Evolutionary conservation across 2,113 vertebrate genomes (phyloP).

Genomic region (Chunga burmeisteri): DNA sequence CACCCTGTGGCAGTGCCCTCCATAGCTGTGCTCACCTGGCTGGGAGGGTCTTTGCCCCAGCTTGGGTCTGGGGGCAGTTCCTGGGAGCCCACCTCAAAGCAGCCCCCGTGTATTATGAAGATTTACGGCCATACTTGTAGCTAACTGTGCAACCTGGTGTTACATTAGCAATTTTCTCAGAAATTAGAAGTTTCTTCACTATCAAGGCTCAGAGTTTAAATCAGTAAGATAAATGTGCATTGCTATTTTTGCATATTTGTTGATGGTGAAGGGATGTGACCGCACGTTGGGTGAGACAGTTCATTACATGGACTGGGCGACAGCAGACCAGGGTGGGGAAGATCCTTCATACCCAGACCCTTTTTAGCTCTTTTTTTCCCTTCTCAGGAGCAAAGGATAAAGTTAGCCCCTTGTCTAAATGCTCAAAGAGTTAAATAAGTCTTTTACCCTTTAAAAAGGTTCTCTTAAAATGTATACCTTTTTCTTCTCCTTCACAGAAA

Average conservation of each 20-base stretch:
- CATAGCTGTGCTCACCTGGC: not conserved
- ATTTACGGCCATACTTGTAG: not conserved
- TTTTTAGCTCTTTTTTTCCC: not conserved
- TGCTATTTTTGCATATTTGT: not conserved
- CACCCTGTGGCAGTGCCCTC: rapidly evolving
- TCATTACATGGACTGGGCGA: not conserved
- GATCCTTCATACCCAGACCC: not conserved
- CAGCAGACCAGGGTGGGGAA: not conserved
- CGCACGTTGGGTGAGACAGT: not conserved
- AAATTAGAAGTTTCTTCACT: not conserved
- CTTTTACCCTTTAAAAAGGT: not conserved
- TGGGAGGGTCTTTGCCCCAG: not conserved
- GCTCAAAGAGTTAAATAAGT: not conserved
- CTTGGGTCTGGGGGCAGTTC: not conserved
- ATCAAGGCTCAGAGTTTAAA: not conserved
- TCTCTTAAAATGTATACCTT: not conserved
- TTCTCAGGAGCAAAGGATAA: not conserved
- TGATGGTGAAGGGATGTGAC: not conserved
- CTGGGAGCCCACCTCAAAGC: not conserved
- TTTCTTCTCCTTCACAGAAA: not conserved
- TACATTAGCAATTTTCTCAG: not conserved
- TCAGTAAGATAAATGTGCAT: not conserved
- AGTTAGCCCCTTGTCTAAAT: not conserved
- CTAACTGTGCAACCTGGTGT: not conserved
- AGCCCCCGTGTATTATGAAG: not conserved